Evolutionary conservation across 2,797 vertebrate species (phyloP).

Genomic region (Girardinus metallicus): DNA sequence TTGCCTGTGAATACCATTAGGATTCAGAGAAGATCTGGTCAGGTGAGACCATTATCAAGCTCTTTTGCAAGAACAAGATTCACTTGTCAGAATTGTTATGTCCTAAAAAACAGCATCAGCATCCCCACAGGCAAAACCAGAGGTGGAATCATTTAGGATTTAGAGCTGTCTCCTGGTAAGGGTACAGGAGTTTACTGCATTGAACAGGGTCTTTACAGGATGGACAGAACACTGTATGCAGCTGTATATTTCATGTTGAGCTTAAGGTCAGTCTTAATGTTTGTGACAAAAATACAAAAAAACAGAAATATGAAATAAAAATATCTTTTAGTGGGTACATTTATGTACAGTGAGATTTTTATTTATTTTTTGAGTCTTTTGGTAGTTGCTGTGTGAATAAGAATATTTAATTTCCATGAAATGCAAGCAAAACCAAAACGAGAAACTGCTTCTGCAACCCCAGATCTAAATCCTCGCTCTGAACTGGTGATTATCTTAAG

Average conservation of each 20-base stretch:
- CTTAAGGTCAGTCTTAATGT: not conserved
- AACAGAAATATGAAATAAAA: not conserved
- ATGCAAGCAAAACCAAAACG: slow-evolving; percentile 32
- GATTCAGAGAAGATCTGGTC: not conserved
- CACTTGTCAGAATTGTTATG: not conserved
- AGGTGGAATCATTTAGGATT: not conserved
- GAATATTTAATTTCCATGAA: slow-evolving; percentile 26
- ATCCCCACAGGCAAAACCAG: not conserved
- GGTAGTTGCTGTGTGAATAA: slow-evolving; percentile 15
- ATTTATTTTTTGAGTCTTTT: not conserved
- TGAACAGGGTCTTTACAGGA: not conserved
- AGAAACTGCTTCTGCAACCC: slow-evolving; percentile 41
- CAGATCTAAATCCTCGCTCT: slow-evolving; percentile 50
- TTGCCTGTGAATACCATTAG: not conserved
- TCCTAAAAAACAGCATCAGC: not conserved
- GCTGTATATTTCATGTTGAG: not conserved
- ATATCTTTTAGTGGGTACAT: not conserved
- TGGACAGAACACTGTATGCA: not conserved
- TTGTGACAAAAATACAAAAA: not conserved
- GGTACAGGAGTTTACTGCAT: not conserved
- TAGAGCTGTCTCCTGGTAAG: not conserved
- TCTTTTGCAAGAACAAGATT: not conserved
- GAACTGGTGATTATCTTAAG: slow-evolving; percentile 69
- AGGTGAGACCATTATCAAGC: not conserved
- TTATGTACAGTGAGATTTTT: too few relatives aligned